These are phyloP conservation scores for Loriculus beryllinus DNA, from an alignment of 2,797 vertebrate species.

Conservation along the genomic window DNA sequence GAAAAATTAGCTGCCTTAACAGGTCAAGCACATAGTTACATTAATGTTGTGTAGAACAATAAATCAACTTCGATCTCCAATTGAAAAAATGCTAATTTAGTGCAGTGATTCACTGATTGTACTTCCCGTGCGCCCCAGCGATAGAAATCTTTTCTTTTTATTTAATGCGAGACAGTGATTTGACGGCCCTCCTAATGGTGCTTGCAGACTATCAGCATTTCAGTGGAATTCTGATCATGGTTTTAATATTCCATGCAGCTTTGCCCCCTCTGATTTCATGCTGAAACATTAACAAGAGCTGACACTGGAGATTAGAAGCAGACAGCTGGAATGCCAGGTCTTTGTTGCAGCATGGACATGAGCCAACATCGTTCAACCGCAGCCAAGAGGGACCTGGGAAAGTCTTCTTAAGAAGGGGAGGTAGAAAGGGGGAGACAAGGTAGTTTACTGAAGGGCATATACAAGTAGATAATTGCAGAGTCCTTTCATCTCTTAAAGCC, in stretches of 20 bases:
- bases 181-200: conserved; percentile 76
- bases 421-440: conserved; percentile 75
- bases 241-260: conserved; percentile 94
- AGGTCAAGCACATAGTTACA: conserved; percentile 79
- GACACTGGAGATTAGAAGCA: conserved; percentile 99
- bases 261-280: conserved; percentile 93
- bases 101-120: conserved; percentile 74
- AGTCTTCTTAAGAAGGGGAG: conserved; percentile 81
- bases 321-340: conserved; percentile 98
- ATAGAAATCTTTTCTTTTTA: conserved; percentile 77
- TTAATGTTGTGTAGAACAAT: conserved; percentile 79
- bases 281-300: conserved; percentile 97
- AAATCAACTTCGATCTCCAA: conserved; percentile 82
- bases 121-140: conserved; percentile 65
- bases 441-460: conserved; percentile 76
- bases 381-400: conserved; percentile 88
- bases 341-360: conserved; percentile 94
- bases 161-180: conserved; percentile 73
- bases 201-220: conserved; percentile 81
- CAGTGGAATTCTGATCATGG: conserved; percentile 93
- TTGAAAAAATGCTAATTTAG: conserved; percentile 82
- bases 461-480: conserved; percentile 70
- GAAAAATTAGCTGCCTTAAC: conserved; percentile 78
- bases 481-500: conserved; percentile 71
- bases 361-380: conserved; percentile 91